phyloP scores from a whole-genome alignment of 2,797 vertebrate species.

The Otus scops region DNA sequence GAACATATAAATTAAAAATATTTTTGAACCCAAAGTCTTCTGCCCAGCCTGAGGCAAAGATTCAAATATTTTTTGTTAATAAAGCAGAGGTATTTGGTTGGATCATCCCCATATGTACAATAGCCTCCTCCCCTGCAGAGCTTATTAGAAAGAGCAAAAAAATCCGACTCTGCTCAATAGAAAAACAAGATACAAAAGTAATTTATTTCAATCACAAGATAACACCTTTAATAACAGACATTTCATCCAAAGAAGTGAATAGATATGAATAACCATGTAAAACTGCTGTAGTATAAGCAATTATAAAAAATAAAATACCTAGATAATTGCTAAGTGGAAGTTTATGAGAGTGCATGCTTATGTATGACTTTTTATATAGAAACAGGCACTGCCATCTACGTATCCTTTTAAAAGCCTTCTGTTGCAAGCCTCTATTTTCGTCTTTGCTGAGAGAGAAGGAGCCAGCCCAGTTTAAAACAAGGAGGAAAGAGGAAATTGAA shows the following conservation, averaged over 20 bases:
- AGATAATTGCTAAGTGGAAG: background rate
- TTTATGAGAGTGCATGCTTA: background rate
- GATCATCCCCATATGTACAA: background rate
- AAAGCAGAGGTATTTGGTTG: background rate
- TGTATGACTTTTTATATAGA: background rate
- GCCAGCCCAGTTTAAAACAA: slow-evolving; percentile 29
- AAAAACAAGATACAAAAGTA: background rate
- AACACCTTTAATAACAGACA: background rate
- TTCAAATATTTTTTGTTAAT: background rate
- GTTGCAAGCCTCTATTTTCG: slow-evolving; percentile 30
- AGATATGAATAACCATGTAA: background rate
- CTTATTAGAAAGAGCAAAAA: background rate
- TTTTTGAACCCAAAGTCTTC: background rate
- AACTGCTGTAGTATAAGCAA: background rate
- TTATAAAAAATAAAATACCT: background rate
- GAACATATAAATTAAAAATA: background rate
- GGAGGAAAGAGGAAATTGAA: background rate
- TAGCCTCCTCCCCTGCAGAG: background rate
- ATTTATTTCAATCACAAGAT: background rate
- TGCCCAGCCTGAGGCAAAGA: background rate
- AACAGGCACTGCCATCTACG: background rate
- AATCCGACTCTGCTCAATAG: background rate
- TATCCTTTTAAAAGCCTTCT: slow-evolving; percentile 32
- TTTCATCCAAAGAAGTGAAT: background rate
- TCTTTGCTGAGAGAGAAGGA: slow-evolving; percentile 24